Evolutionary conservation across 2,113 vertebrate species (phyloP).

Genomic region (Nibea coibor): DNA sequence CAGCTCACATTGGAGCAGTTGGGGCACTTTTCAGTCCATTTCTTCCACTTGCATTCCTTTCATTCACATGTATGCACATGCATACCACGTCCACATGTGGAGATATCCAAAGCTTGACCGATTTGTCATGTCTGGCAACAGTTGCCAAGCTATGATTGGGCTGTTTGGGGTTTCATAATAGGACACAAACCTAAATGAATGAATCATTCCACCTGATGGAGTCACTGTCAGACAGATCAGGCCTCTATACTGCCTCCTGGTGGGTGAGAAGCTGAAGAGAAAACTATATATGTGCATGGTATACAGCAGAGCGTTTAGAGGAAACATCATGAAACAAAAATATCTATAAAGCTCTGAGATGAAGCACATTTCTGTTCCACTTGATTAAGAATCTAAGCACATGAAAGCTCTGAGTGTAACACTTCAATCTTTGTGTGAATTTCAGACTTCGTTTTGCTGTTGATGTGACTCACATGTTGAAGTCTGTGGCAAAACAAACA

Average conservation of each 20-base stretch:
- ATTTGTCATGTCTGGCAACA: neutral
- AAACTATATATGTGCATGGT: neutral
- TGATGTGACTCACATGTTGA: constrained; percentile 23
- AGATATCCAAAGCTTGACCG: neutral
- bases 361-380: neutral
- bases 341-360: neutral
- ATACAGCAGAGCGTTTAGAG: neutral
- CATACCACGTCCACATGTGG: neutral
- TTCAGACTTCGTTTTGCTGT: constrained; percentile 5
- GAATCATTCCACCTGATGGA: neutral
- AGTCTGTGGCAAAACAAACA: constrained; percentile 26
- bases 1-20: neutral
- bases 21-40: neutral
- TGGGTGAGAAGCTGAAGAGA: neutral
- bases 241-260: constrained; percentile 22
- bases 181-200: neutral
- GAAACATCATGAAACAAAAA: neutral
- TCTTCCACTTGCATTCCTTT: neutral
- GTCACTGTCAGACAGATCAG: neutral
- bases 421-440: neutral
- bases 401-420: neutral
- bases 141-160: no score
- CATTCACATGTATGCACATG: no score
- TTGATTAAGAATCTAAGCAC: neutral
- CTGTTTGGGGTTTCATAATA: no score